Evolutionary conservation across 1,140 invertebrate genomes (phyloP), one percentile per base, ranked within the genome.

Genomic region (Archegozetes longisetosus): DNA sequence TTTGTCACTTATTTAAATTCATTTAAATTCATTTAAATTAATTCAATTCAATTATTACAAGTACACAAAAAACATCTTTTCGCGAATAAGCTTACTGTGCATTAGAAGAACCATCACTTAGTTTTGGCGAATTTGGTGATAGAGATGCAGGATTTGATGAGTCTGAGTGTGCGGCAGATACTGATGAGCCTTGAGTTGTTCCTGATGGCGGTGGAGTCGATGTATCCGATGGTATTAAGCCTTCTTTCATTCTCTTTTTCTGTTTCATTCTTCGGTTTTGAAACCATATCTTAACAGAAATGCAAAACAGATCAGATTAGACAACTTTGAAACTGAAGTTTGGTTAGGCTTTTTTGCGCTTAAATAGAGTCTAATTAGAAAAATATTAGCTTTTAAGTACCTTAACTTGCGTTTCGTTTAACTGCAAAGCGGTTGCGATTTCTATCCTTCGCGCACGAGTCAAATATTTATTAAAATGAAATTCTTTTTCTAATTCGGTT

Each of bases 391-490:
- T 4, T 2, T 23, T 52, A 20, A n/a, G 50, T 49, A 64, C 58
- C 59, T 70, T 71, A 20, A 79, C 77, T 76, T 95, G 90, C 0
- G 94, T 97, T 71, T 99, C 95, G 72, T 98, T 98, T 3, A 99
- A 80, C 69, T 93, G 87, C 20, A 99, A 75, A 1, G 89, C 84
- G 0, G 89, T 87, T 0, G 95, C 95, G 64, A 99, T 98, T 74
- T 99, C 95, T 66, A 98, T 96, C 64, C 95, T 79, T 65, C 94
- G 76, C 6, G 91, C 93, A 64, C 95, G 77, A 2, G 93, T 98
- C 67, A 98, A 79, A 77, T 98, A 98, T 75, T 96, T 96, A 76
- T 97, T 97, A 74, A 95, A 98, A 74, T 98, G 93, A 74, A 98
- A 98, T 74, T 99, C 94, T 72, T 98, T 98, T 71, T 98, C 94